A percentile compares a stretch with the other conserved stretches of the same genome.
Evolutionary conservation across 2,888 invertebrate species (phyloP).

Genomic region (Drosophila fulvimacula): DNA sequence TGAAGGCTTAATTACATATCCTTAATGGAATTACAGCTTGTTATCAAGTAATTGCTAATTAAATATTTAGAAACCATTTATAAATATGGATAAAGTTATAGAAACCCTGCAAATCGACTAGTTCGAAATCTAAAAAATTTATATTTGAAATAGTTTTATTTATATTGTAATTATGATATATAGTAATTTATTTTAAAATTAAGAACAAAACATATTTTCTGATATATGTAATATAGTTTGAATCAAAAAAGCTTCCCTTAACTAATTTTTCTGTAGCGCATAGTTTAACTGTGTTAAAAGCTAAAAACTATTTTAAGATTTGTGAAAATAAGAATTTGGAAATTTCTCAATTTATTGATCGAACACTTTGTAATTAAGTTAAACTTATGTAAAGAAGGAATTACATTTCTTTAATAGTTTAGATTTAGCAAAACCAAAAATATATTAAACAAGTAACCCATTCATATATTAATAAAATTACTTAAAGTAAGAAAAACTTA

Average conservation of each 20-base stretch:
- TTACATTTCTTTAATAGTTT: not conserved
- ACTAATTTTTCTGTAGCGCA: not conserved
- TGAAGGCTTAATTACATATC: conserved; percentile 3
- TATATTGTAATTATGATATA: not conserved
- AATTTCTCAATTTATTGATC: not conserved
- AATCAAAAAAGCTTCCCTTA: not conserved
- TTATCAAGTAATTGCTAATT: not conserved
- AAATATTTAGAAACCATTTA: conserved; percentile 15
- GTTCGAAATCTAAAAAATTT: not conserved
- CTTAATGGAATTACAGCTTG: not conserved
- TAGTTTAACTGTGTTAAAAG: not conserved
- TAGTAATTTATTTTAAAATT: not conserved
- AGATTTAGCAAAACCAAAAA: not conserved
- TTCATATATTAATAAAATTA: not conserved
- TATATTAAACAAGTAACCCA: not conserved
- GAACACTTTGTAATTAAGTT: not conserved
- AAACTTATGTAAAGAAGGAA: not conserved
- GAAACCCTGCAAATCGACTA: not conserved
- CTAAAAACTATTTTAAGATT: not conserved
- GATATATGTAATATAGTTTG: not conserved
- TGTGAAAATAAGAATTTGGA: not conserved
- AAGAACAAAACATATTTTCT: not conserved
- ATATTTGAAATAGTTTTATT: not conserved
- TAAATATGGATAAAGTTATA: not conserved
- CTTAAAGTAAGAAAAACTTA: not conserved